Conservation (phyloP, 2,797 vertebrate genomes). For the Pteronotus mesoamericanus region DNA sequence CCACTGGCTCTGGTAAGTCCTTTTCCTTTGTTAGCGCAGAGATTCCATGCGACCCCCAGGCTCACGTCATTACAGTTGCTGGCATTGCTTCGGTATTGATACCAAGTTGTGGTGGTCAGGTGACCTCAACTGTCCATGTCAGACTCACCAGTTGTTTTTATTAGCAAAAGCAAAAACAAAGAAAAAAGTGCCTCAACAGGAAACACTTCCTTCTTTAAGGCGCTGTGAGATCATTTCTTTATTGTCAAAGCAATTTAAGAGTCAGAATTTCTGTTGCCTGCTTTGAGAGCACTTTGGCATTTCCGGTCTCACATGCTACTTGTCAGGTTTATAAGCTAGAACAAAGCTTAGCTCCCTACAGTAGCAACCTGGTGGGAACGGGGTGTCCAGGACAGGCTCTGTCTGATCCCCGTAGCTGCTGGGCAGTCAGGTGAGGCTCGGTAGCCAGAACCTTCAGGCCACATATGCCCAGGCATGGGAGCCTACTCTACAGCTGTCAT, state of each 20-base stretch:
- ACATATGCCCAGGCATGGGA: not conserved
- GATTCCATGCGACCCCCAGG: not conserved
- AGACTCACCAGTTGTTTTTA: not conserved
- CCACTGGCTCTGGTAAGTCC: not conserved
- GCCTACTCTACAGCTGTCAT: not conserved
- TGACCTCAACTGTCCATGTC: not conserved
- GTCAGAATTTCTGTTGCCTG: not conserved
- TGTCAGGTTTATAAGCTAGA: not conserved
- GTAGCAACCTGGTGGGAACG: not conserved
- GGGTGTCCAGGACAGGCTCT: rapidly evolving
- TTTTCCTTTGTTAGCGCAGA: not conserved
- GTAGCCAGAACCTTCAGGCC: too few species aligned
- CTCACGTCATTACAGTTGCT: not conserved
- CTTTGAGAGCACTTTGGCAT: not conserved
- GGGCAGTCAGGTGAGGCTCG: too few species aligned
- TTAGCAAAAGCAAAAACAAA: not conserved
- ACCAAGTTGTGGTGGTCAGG: not conserved
- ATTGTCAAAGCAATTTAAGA: not conserved
- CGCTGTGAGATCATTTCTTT: not conserved
- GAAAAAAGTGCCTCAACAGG: not conserved
- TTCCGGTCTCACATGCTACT: not conserved
- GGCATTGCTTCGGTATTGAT: not conserved
- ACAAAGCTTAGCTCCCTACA: not conserved
- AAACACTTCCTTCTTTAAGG: not conserved
- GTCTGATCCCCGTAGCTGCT: not conserved